phyloP scores from a whole-genome alignment of 1,140 invertebrate genomes.

The Delia radicum region DNA sequence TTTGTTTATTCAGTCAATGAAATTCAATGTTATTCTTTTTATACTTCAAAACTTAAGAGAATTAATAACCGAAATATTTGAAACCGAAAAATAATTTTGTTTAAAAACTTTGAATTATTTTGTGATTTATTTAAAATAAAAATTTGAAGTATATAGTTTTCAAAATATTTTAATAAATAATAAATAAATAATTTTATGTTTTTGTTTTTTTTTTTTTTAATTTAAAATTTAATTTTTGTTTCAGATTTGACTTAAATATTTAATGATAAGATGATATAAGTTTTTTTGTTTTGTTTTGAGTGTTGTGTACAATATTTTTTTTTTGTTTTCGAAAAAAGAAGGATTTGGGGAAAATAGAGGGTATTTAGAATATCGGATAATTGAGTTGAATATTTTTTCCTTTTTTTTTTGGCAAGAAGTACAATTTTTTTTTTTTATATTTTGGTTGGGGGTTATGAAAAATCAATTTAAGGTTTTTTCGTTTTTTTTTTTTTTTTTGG shows the following conservation, averaged over 20 bases:
- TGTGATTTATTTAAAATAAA: not conserved
- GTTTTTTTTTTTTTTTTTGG: not conserved
- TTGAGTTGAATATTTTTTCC: not conserved
- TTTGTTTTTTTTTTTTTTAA: not conserved
- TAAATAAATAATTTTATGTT: not conserved
- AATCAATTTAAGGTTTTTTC: not conserved
- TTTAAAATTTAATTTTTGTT: not conserved
- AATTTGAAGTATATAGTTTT: not conserved
- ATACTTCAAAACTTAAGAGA: not conserved
- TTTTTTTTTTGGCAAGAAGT: not conserved
- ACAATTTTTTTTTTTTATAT: not conserved
- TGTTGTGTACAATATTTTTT: not conserved
- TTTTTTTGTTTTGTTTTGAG: not conserved
- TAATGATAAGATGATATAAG: not conserved
- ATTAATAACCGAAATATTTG: not conserved
- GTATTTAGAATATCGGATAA: not conserved
- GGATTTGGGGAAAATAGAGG: not conserved
- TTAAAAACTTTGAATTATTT: not conserved
- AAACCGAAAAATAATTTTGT: not conserved
- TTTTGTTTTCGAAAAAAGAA: not conserved
- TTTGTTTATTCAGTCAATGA: slow-evolving; percentile 31
- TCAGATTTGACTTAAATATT: not conserved
- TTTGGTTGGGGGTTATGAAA: too few relatives aligned
- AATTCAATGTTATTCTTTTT: slow-evolving; percentile 27
- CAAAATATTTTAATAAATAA: not conserved